Percentiles rank a stretch among this genome's conserved stretches.
phyloP scores from a whole-genome alignment of 2,113 vertebrate species.

The Apteryx mantelli region DNA sequence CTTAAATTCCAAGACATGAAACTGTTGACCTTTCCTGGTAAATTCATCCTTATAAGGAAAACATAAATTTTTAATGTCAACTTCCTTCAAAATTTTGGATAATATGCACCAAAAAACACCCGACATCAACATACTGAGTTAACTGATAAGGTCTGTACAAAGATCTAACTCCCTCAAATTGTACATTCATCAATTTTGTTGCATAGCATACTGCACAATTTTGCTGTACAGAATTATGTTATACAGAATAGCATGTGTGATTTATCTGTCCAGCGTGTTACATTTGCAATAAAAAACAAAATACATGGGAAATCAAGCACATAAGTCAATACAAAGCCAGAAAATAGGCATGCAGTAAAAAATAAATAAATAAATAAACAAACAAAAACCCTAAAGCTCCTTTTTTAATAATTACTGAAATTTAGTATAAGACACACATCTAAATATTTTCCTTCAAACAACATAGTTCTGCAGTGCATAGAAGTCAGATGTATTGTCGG shows the following conservation, averaged over 20 bases:
- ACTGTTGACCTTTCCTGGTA: not conserved
- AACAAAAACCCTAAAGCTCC: not conserved
- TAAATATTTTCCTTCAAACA: not conserved
- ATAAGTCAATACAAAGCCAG: not conserved
- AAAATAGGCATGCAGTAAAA: not conserved
- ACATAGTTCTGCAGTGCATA: not conserved
- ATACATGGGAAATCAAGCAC: not conserved
- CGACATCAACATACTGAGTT: not conserved
- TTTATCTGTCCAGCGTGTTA: not conserved
- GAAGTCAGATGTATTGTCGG: not conserved
- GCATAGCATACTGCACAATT: not conserved
- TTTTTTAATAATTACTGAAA: not conserved
- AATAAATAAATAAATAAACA: too few relatives aligned
- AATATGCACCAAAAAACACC: not conserved
- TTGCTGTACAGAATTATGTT: not conserved
- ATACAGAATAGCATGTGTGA: not conserved
- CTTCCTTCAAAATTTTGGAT: not conserved
- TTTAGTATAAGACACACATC: not conserved
- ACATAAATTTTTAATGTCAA: accelerated
- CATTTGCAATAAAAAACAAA: not conserved
- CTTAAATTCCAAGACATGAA: not conserved
- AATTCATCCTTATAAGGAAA: not conserved
- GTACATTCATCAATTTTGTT: not conserved
- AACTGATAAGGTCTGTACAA: not conserved
- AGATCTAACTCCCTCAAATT: not conserved